Evolutionary conservation across 2,113 vertebrate species (phyloP).

Genomic region (Heterocephalus glaber): DNA sequence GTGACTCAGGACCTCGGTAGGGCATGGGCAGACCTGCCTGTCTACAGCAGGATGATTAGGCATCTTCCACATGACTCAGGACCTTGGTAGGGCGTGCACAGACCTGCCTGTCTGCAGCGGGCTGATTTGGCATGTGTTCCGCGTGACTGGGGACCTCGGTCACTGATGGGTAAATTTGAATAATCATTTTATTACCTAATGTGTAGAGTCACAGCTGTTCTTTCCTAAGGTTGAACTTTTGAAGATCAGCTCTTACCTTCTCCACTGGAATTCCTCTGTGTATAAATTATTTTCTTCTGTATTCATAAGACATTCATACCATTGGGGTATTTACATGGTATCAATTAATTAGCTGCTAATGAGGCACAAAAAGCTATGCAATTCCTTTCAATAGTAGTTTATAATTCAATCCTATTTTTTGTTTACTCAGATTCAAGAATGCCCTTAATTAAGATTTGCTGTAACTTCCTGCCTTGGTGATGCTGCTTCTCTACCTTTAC

Average conservation of each 20-base stretch:
- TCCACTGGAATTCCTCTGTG: not conserved
- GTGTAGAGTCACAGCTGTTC: not conserved
- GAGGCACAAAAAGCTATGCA: slow-evolving; percentile 75
- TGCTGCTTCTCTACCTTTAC: slow-evolving; percentile 70
- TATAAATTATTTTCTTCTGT: slow-evolving; percentile 58
- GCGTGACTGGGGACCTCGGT: too few species aligned
- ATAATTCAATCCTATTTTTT: slow-evolving; percentile 83
- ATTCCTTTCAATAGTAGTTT: slow-evolving; percentile 77
- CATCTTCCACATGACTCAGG: too few species aligned
- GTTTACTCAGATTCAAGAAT: slow-evolving; percentile 81
- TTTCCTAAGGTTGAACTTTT: not conserved
- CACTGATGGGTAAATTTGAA: not conserved
- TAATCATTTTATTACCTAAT: slow-evolving; percentile 46
- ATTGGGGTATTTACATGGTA: slow-evolving; percentile 76
- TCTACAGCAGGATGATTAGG: too few species aligned
- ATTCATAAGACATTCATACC: slow-evolving; percentile 51
- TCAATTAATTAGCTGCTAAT: slow-evolving; percentile 85
- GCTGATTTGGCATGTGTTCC: too few species aligned
- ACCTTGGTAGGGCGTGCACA: too few species aligned
- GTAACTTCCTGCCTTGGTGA: slow-evolving; percentile 70
- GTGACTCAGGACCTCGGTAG: too few species aligned
- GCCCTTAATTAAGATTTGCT: slow-evolving; percentile 82
- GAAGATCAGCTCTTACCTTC: not conserved
- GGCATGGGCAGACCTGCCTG: too few species aligned
- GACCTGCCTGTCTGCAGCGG: too few species aligned